Conservation (phyloP, 2,888 invertebrate species). For the Tortrix viridana region DNA sequence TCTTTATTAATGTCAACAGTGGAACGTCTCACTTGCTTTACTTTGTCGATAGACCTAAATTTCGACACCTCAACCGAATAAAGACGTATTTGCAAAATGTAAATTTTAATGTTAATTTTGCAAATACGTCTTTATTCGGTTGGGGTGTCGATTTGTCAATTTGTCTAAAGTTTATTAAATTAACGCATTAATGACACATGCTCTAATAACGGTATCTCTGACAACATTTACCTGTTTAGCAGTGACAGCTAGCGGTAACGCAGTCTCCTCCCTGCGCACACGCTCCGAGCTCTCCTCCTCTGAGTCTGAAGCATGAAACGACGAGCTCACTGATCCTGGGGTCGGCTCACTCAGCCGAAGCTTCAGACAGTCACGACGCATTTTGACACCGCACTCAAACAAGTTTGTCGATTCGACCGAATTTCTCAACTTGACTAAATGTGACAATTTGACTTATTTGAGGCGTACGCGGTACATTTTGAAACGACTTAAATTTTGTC, state of each 20-base stretch:
- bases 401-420: slow-evolving; percentile 7
- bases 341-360: slow-evolving; percentile 77
- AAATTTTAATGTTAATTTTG: too few species aligned
- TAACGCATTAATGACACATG: too few species aligned
- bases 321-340: slow-evolving; percentile 61
- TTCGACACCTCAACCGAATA: too few species aligned
- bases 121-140: too few species aligned
- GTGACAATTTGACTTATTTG: slow-evolving; percentile 1
- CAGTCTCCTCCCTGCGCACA: slow-evolving; percentile 58
- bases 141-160: too few species aligned
- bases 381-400: slow-evolving; percentile 46
- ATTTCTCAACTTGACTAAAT: slow-evolving; percentile 7
- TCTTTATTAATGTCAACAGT: too few species aligned
- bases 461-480: slow-evolving; percentile 51
- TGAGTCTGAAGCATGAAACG: slow-evolving; percentile 73
- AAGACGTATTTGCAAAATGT: too few species aligned
- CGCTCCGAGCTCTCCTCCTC: slow-evolving; percentile 72
- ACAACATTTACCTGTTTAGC: slow-evolving; percentile 55
- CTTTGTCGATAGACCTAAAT: too few species aligned
- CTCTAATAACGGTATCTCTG: too few species aligned
- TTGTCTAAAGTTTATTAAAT: too few species aligned
- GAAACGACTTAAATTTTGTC: slow-evolving; percentile 9
- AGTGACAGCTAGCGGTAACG: slow-evolving; percentile 58
- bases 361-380: slow-evolving; percentile 77
- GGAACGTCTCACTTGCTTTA: too few species aligned